These are phyloP conservation scores for Carcharodon carcharias DNA, from an alignment of 2,797 vertebrate genomes.

Conservation along the genomic window DNA sequence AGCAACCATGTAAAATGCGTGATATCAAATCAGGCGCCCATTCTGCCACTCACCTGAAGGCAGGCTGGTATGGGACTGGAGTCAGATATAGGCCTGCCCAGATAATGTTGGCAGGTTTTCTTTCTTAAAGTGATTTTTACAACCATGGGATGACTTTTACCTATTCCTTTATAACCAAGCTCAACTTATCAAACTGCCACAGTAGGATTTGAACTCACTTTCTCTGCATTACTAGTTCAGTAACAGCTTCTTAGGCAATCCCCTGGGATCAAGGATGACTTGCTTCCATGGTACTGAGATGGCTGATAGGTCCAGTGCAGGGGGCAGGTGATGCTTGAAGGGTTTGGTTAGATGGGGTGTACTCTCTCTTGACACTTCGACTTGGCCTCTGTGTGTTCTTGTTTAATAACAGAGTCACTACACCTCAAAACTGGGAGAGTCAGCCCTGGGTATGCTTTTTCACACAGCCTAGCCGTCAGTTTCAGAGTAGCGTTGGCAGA, in stretches of 20 bases:
- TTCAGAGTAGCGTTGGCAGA: neutral
- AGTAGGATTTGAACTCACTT: neutral
- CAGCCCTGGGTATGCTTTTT: neutral
- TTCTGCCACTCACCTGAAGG: neutral
- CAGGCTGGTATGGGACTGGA: neutral
- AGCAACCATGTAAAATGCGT: neutral
- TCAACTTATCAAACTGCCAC: neutral
- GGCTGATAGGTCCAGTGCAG: too few species aligned
- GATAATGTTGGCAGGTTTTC: neutral
- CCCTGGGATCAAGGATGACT: too few species aligned
- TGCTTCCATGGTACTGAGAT: too few species aligned
- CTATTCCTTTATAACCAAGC: neutral
- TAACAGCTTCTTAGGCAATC: too few species aligned
- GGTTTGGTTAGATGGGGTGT: too few species aligned
- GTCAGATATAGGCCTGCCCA: neutral
- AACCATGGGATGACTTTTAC: too few species aligned
- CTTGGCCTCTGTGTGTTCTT: too few species aligned
- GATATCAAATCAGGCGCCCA: neutral
- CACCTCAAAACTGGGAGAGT: neutral
- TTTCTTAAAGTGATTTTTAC: neutral
- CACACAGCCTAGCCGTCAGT: neutral
- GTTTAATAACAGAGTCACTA: neutral
- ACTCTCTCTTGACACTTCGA: too few species aligned
- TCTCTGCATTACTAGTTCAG: neutral
- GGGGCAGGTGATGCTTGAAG: too few species aligned